Conservation (phyloP, 2,113 vertebrate genomes). For the Dermatemys mawii region DNA sequence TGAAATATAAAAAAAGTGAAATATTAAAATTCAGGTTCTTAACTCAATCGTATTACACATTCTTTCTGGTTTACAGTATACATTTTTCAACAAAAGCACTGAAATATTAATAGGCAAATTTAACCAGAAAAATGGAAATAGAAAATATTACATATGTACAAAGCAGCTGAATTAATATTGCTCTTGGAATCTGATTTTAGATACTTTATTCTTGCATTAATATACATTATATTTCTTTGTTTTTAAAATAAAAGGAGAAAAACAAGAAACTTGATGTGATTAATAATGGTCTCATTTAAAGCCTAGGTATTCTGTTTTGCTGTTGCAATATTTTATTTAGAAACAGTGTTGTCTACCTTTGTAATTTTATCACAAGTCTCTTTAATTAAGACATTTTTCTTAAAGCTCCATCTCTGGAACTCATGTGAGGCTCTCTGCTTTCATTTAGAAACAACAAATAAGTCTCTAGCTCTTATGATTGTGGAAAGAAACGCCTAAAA, state of each 20-base stretch:
- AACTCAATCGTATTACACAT: neutral
- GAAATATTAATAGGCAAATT: neutral
- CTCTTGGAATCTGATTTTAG: neutral
- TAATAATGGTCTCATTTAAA: rapidly evolving
- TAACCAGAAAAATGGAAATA: neutral
- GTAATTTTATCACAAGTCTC: neutral
- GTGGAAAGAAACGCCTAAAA: neutral
- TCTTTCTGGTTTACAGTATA: neutral
- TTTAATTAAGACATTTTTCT: rapidly evolving
- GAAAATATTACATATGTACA: neutral
- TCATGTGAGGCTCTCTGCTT: neutral
- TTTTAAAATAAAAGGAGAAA: neutral
- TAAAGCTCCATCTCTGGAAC: neutral
- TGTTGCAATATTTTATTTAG: neutral
- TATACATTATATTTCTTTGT: neutral
- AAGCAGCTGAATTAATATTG: neutral
- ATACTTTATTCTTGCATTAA: neutral
- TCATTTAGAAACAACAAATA: neutral
- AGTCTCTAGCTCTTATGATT: neutral
- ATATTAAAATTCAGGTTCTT: neutral
- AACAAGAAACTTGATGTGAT: neutral
- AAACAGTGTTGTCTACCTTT: rapidly evolving
- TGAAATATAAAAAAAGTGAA: neutral
- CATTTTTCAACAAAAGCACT: neutral
- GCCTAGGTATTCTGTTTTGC: no score